Percentiles rank a stretch among this genome's conserved stretches.
Evolutionary conservation across 2,888 invertebrate genomes (phyloP).

Genomic region (Eupelmus urozonus): DNA sequence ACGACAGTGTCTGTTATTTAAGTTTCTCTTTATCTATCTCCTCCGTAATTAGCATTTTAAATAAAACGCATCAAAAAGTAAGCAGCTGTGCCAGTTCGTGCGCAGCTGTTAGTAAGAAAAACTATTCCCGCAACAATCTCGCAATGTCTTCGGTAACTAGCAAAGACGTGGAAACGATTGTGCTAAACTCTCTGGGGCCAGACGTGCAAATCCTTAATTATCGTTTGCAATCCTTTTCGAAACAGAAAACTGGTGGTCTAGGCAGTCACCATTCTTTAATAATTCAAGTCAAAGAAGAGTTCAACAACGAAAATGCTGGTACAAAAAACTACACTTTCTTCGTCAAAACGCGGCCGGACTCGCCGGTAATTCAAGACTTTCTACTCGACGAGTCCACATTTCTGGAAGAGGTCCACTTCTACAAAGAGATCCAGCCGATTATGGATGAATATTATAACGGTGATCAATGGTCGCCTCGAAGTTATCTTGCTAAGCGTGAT

Average conservation of each 20-base stretch:
- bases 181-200: slow-evolving; percentile 43
- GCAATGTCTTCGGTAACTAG: slow-evolving; percentile 51
- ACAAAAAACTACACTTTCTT: slow-evolving; percentile 17
- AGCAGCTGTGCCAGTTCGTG: too few species aligned
- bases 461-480: slow-evolving; percentile 69
- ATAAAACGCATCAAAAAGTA: too few species aligned
- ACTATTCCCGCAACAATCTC: too few species aligned
- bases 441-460: background rate
- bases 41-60: too few species aligned
- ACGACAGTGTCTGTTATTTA: too few species aligned
- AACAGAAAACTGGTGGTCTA: slow-evolving; percentile 69
- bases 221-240: slow-evolving; percentile 64
- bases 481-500: slow-evolving; percentile 70
- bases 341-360: slow-evolving; percentile 35
- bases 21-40: too few species aligned
- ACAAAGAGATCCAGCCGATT: slow-evolving; percentile 3
- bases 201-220: slow-evolving; percentile 63
- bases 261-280: slow-evolving; percentile 66
- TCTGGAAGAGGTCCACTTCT: slow-evolving; percentile 36
- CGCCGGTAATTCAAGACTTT: background rate
- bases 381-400: slow-evolving; percentile 26
- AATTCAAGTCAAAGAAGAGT: slow-evolving; percentile 57
- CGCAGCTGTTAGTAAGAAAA: too few species aligned
- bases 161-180: slow-evolving; percentile 61
- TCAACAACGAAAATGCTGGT: background rate